phyloP scores from a whole-genome alignment of 1,140 invertebrate species.

The Solenopsis invicta region DNA sequence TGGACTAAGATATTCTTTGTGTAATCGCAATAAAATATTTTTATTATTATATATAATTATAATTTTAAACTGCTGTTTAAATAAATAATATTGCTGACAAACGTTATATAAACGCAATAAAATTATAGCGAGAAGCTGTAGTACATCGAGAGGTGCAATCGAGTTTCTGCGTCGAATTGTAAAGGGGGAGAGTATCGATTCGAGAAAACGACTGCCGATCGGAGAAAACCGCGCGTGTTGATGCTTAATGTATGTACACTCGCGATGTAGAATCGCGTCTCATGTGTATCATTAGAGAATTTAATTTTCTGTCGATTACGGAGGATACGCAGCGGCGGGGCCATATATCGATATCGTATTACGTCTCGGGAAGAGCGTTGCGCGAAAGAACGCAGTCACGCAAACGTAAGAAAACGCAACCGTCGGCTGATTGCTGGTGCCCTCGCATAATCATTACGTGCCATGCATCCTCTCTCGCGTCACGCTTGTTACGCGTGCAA shows the following conservation, averaged over 20 bases:
- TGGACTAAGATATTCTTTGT: not conserved
- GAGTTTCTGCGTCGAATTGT: constrained; percentile 29
- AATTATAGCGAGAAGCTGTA: not conserved
- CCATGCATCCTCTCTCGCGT: constrained; percentile 74
- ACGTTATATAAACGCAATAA: not conserved
- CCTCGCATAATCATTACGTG: constrained; percentile 76
- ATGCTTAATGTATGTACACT: constrained; percentile 47
- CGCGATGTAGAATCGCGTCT: constrained; percentile 34
- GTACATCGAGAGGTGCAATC: constrained; percentile 18
- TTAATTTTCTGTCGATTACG: constrained; percentile 62
- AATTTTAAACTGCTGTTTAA: too few relatives aligned
- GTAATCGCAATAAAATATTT: not conserved
- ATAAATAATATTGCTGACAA: too few relatives aligned
- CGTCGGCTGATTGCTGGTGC: constrained; percentile 65
- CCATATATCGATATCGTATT: constrained; percentile 42
- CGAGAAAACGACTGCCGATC: constrained; percentile 29
- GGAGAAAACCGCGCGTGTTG: constrained; percentile 4
- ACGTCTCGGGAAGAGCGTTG: not conserved
- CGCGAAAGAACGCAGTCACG: constrained; percentile 52
- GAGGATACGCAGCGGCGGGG: constrained; percentile 31
- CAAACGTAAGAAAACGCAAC: constrained; percentile 52
- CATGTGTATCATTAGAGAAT: constrained; percentile 57
- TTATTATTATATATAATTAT: too few relatives aligned
- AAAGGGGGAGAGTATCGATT: constrained; percentile 9
- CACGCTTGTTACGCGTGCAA: constrained; percentile 75